Percentiles rank a stretch among this genome's conserved stretches.
These are phyloP conservation scores for Euplagia quadripunctaria DNA, from an alignment of 2,888 invertebrate species.

Conservation along the genomic window DNA sequence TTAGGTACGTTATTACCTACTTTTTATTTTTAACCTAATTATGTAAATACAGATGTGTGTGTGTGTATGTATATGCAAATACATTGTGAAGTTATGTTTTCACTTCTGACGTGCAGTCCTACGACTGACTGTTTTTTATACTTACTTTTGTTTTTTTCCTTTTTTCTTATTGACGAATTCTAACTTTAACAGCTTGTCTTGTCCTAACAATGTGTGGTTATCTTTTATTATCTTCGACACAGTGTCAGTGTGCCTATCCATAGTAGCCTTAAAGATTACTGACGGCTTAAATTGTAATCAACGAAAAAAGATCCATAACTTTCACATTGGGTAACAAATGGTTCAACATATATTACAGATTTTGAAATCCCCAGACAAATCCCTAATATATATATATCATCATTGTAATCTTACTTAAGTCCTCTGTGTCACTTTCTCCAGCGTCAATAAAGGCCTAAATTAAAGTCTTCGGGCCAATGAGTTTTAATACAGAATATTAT, in stretches of 20 bases:
- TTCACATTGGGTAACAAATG: neutral
- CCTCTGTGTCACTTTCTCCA: conserved; percentile 27
- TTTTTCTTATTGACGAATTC: neutral
- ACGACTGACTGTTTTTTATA: neutral
- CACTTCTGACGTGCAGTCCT: too few relatives aligned
- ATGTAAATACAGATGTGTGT: too few relatives aligned
- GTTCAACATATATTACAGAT: neutral
- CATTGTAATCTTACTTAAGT: conserved; percentile 17
- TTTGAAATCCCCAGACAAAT: conserved; percentile 9
- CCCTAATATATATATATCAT: conserved; percentile 17
- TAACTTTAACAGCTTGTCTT: neutral
- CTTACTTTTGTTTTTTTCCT: neutral
- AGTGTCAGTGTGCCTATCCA: neutral
- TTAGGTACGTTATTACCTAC: too few relatives aligned
- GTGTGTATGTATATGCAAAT: too few relatives aligned
- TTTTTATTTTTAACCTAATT: too few relatives aligned
- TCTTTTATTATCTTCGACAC: neutral
- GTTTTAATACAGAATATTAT: conserved; percentile 17
- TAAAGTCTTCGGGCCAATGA: conserved; percentile 23
- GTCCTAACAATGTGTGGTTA: too few relatives aligned
- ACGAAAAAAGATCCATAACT: neutral
- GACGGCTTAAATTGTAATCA: neutral
- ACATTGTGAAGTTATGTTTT: too few relatives aligned
- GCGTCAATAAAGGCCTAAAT: conserved; percentile 32
- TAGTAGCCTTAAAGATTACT: neutral